Evolutionary conservation across 2,797 vertebrate genomes (phyloP), one percentile per base, ranked within the genome.

Genomic region (Danio kyathit): DNA sequence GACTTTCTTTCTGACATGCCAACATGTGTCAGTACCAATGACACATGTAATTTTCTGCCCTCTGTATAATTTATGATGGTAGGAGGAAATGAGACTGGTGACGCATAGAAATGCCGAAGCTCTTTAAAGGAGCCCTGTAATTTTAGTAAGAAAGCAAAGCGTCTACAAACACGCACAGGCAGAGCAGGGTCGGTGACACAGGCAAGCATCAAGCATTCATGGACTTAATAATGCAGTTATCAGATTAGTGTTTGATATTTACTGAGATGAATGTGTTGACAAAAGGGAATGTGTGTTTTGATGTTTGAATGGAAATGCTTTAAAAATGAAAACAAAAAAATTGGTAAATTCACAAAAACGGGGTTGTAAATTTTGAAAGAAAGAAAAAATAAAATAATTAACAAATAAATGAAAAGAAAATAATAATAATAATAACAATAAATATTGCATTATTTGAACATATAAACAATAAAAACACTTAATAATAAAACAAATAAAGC

Each of bases 41-140:
- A 63, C 81, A 77, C 14, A 14, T 88, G 81, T 88, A 85, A 90
- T 91, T 89, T 87, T 73, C 83, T 75, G 75, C 76, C 82, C 38
- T 69, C 84, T 57, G n/a, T 56, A 12, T 82, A 82, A 89, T 88
- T 88, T 85, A 61, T 49, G 82, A 69, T 80, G 79, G 88, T 72
- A 83, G 88, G 82, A 83, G 88, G 81, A 89, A 89, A 71, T 91
- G 89, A 92, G 87, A 91, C 90, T 29, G 92, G 71, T 84, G 76
- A 69, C 77, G 69, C 29, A 75, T 54, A 6, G 6, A 51, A 83
- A 63, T 40, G 69, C 17, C 5, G n/a, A 38, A 52, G n/a, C 41
- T 82, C 64, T 56, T 38, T 69, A 44, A 75, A 12, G 17, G 51
- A 72, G 43, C 38, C 19, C 21, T 74, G 67, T 46, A 48, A 79